Base-by-base conservation (phyloP, 37 sponge, comb jelly and placozoan genomes). In the Dysidea cf. avara region DNA sequence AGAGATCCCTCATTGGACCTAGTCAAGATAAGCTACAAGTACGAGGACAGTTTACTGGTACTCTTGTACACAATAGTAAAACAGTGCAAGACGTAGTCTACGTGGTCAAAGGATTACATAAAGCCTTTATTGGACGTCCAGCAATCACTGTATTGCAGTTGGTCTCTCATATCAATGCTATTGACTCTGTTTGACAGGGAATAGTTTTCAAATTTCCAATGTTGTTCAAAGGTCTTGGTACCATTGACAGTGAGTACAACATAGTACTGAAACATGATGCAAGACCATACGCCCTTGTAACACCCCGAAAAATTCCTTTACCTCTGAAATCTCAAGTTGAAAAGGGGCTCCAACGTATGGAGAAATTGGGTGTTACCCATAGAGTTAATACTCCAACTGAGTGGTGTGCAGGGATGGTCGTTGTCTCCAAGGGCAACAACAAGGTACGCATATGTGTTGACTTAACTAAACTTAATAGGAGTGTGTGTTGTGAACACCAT, bases 401-500 rank as follows among this genome's bases (percentile, higher is more conserved):
- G 21, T 77, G 80, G 80, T 79, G 70, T 58, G 69, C 80, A 20
- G 70, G 70, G 46, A 69, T 79, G 80, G 80, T 79, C 22, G 67
- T 66, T 25, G 78, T 77, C 28, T 55, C 56, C 16, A 76, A 63
- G 35, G 46, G 46, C 46, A 43, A 43, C 9, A 43, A 43, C 46
- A 43, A 43, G 46, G 46, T 43, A 43, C 46, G 46, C 46, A 43
- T 3, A 26, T 43, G 46, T 43, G 46, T 43, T 43, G 46, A 43
- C 46, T 43, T 43, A 56, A 56, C 59, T 56, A 29, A 56, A 56
- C 59, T 56, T 29, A 56, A 56, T 29, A 56, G 12, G 31, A 56
- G 28, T 25, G 59, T 26, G 32, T 63, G n/a, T 36, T 5, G 36
- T n/a, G 65, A 63, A 33, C 29, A 33, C 13, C 35, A 63, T 26